These are phyloP conservation scores for Sitta carolinensis DNA, from an alignment of 2,797 vertebrate species.

Conservation along the genomic window DNA sequence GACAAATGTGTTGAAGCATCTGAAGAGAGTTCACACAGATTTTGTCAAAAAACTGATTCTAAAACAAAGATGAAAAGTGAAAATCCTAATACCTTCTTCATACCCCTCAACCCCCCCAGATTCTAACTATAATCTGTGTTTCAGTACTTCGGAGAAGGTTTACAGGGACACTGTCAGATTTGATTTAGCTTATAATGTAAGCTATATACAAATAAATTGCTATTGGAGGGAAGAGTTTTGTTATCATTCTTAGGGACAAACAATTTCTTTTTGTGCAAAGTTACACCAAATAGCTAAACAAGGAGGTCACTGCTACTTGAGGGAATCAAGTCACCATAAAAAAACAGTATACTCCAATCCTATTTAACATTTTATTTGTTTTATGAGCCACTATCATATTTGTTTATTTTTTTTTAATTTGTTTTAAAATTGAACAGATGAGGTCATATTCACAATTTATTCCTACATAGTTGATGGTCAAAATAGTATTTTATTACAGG, in stretches of 20 bases:
- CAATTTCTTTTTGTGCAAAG: not conserved
- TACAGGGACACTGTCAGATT: conserved; percentile 40
- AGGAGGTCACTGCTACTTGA: not conserved
- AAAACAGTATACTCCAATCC: not conserved
- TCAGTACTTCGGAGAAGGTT: conserved; percentile 36
- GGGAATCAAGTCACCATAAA: not conserved
- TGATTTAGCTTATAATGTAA: conserved; percentile 25
- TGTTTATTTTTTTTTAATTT: not conserved
- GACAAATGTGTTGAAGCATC: conserved; percentile 24
- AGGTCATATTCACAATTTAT: not conserved
- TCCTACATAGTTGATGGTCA: not conserved
- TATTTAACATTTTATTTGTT: not conserved
- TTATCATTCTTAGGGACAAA: not conserved
- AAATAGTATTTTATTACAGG: not conserved
- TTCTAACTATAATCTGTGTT: conserved; percentile 10
- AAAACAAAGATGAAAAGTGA: conserved; percentile 39
- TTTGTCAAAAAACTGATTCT: conserved; percentile 35
- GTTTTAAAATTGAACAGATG: not conserved
- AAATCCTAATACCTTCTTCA: conserved; percentile 34
- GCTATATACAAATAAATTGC: not conserved
- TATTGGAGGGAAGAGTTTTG: not conserved
- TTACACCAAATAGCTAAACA: not conserved
- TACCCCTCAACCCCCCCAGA: not conserved
- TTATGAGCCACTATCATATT: not conserved
- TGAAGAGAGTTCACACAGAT: conserved; percentile 10